Conservation (phyloP, 2,113 vertebrate genomes). For the Falco punctatus region DNA sequence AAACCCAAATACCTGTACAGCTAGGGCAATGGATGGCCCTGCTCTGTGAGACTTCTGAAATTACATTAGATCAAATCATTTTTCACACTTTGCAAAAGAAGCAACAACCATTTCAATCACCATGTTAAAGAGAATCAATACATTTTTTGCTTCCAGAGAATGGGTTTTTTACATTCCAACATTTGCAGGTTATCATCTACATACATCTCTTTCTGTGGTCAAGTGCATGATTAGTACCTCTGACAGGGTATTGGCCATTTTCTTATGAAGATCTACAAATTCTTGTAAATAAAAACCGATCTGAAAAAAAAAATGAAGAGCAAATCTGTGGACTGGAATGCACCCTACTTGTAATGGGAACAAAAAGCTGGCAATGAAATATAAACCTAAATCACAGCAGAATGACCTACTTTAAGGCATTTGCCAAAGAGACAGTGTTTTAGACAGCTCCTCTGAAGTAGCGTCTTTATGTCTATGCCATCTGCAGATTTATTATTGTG, state of each 20-base stretch:
- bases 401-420: slow-evolving; percentile 94
- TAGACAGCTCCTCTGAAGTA: slow-evolving; percentile 86
- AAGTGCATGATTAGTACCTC: slow-evolving; percentile 69
- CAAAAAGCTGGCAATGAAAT: slow-evolving; percentile 87
- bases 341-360: slow-evolving; percentile 85
- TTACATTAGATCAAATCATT: slow-evolving; percentile 68
- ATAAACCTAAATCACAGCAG: slow-evolving; percentile 91
- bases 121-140: slow-evolving; percentile 63
- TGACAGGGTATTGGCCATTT: slow-evolving; percentile 73
- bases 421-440: slow-evolving; percentile 87
- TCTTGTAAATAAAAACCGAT: slow-evolving; percentile 82
- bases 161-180: slow-evolving; percentile 68
- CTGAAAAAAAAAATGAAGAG: slow-evolving; percentile 68
- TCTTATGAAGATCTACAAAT: slow-evolving; percentile 70
- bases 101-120: slow-evolving; percentile 73
- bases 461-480: slow-evolving; percentile 87
- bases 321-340: slow-evolving; percentile 85
- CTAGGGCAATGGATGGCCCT: not conserved
- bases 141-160: slow-evolving; percentile 57
- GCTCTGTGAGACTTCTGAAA: slow-evolving; percentile 58
- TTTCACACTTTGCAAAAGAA: slow-evolving; percentile 63
- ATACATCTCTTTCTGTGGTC: slow-evolving; percentile 72
- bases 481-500: slow-evolving; percentile 83
- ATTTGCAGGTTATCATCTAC: slow-evolving; percentile 69
- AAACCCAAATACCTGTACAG: slow-evolving; percentile 62